Conservation (phyloP, 2,888 invertebrate genomes). For the Cheilosia grossa region DNA sequence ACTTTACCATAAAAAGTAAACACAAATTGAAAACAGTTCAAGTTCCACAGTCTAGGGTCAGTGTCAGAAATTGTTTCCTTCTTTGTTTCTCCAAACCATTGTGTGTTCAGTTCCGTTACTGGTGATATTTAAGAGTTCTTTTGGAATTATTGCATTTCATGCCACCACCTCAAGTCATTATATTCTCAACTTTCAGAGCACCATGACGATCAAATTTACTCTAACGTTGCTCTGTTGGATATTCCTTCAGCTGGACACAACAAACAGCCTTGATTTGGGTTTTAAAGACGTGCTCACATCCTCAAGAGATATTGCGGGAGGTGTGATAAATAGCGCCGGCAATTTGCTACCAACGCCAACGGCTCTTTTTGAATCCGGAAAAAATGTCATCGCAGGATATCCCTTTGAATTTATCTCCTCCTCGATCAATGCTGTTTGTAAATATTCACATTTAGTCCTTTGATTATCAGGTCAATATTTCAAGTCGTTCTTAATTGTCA, state of each 20-base stretch:
- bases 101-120: too few species aligned
- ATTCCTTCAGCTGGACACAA: not conserved
- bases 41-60: too few species aligned
- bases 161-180: too few species aligned
- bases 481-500: conserved; percentile 48
- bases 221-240: not conserved
- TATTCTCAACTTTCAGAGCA: not conserved
- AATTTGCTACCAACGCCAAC: conserved; percentile 73
- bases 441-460: conserved; percentile 62
- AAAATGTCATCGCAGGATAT: conserved; percentile 81
- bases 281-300: conserved; percentile 77
- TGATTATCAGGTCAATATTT: not conserved
- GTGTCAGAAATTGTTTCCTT: too few species aligned
- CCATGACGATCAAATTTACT: conserved; percentile 23
- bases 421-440: conserved; percentile 80
- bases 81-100: too few species aligned
- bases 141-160: too few species aligned
- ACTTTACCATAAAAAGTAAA: too few species aligned
- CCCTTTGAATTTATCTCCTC: conserved; percentile 80
- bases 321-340: conserved; percentile 76
- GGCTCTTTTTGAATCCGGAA: conserved; percentile 78
- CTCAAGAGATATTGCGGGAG: conserved; percentile 75
- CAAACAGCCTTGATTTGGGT: conserved; percentile 71
- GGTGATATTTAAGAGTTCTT: too few species aligned
- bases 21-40: too few species aligned